These are phyloP conservation scores for Silurus aristotelis DNA, from an alignment of 2,797 vertebrate species.

Conservation along the genomic window DNA sequence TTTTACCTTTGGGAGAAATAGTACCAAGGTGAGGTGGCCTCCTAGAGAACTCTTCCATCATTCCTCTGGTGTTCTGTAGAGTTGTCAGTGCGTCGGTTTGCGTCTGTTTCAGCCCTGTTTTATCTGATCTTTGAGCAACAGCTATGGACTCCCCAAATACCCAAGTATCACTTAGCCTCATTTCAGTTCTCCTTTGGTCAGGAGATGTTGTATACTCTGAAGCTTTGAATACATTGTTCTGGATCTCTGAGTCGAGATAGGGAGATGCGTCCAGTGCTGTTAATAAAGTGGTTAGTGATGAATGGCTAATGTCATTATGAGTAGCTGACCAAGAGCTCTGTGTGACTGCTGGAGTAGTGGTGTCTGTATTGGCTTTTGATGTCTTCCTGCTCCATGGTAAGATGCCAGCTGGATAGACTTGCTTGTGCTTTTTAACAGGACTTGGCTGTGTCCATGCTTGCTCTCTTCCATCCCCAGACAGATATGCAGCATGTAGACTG, in stretches of 20 bases:
- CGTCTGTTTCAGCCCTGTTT: constrained; percentile 10
- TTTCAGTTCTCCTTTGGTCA: background rate
- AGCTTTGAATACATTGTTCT: background rate
- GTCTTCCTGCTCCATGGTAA: constrained; percentile 43
- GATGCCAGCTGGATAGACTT: constrained; percentile 38
- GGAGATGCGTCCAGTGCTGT: constrained; percentile 25
- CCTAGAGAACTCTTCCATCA: constrained; percentile 20
- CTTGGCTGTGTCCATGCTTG: constrained; percentile 46
- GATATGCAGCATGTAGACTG: constrained; percentile 40
- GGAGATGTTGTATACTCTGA: constrained; percentile 21
- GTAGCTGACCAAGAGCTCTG: constrained; percentile 20
- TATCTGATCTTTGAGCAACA: constrained; percentile 39
- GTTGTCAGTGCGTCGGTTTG: constrained; percentile 20
- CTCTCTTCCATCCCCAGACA: constrained; percentile 48
- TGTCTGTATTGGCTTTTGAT: constrained; percentile 47
- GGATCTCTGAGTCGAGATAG: constrained; percentile 8
- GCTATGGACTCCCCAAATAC: constrained; percentile 7
- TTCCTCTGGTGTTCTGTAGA: background rate
- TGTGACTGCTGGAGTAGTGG: constrained; percentile 46
- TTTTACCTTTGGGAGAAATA: constrained; percentile 50
- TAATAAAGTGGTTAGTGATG: constrained; percentile 25
- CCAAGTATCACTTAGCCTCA: constrained; percentile 20
- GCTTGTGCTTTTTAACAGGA: constrained; percentile 30
- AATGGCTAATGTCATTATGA: background rate
- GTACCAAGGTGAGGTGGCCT: constrained; percentile 35